Percentiles rank a stretch among this genome's conserved stretches.
These are phyloP conservation scores for Allygus modestus DNA, from an alignment of 2,888 invertebrate genomes.

Conservation along the genomic window DNA sequence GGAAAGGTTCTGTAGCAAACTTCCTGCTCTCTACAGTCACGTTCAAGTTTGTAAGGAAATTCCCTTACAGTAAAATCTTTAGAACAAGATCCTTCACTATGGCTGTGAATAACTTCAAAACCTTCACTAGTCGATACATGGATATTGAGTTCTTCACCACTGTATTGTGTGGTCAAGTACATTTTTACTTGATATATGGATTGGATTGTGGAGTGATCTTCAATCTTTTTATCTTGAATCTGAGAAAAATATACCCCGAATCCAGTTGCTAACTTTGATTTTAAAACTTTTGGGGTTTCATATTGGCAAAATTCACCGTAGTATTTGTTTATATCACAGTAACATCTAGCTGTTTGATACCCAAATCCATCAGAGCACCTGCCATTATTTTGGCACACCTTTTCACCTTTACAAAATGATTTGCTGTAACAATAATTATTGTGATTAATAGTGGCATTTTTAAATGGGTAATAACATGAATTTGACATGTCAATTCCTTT, in stretches of 20 bases:
- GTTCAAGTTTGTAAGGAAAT: not conserved
- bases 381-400: not conserved
- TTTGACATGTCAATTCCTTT: not conserved
- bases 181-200: not conserved
- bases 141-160: not conserved
- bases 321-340: not conserved
- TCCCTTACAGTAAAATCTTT: not conserved
- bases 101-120: not conserved
- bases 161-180: not conserved
- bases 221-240: not conserved
- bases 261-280: not conserved
- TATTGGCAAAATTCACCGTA: conserved; percentile 8
- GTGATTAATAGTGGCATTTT: not conserved
- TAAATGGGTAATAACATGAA: not conserved
- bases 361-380: not conserved
- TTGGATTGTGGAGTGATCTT: not conserved
- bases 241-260: not conserved
- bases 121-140: not conserved
- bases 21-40: not conserved
- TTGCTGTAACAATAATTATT: not conserved
- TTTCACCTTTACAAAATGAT: not conserved
- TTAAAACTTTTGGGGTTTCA: not conserved
- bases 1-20: not conserved
- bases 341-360: not conserved
- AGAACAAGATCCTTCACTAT: not conserved